These are phyloP conservation scores for Neoniphon sammara DNA, from an alignment of 2,797 vertebrate genomes.

Conservation along the genomic window DNA sequence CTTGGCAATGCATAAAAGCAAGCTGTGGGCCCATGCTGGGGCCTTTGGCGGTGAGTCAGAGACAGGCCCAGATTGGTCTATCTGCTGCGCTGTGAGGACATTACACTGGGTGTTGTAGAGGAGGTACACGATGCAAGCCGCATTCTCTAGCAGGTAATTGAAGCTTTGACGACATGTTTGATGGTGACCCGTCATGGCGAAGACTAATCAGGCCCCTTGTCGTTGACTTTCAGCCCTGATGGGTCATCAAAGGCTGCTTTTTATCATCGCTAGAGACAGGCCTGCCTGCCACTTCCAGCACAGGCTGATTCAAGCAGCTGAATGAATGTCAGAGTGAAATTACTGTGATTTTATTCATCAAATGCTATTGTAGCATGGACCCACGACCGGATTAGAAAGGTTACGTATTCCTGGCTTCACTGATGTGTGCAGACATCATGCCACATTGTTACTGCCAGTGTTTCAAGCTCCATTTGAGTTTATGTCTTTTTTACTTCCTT, in stretches of 20 bases:
- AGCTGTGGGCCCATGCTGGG: conserved; percentile 55
- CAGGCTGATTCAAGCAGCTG: conserved; percentile 41
- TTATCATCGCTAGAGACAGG: conserved; percentile 34
- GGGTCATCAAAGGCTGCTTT: conserved; percentile 31
- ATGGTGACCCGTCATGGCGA: conserved; percentile 41
- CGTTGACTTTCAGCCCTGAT: conserved; percentile 50
- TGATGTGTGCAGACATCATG: conserved; percentile 14
- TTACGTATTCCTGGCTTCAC: conserved; percentile 30
- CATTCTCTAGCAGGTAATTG: conserved; percentile 62
- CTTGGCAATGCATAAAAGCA: conserved; percentile 60
- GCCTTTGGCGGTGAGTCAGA: conserved; percentile 56
- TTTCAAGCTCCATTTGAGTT: not conserved
- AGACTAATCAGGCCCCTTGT: conserved; percentile 58
- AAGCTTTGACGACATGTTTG: conserved; percentile 43
- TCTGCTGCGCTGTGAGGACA: conserved; percentile 4
- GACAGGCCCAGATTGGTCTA: conserved; percentile 31
- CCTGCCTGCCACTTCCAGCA: conserved; percentile 36
- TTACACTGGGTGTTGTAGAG: conserved; percentile 1
- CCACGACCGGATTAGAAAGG: conserved; percentile 45
- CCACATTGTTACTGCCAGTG: conserved; percentile 42
- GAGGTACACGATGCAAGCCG: conserved; percentile 52
- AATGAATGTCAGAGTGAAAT: conserved; percentile 63
- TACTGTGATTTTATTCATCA: conserved; percentile 65
- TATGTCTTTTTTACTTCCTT: not conserved
- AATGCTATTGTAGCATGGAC: conserved; percentile 30